phyloP scores from a whole-genome alignment of 2,888 invertebrate genomes.

The Xylota segnis region DNA sequence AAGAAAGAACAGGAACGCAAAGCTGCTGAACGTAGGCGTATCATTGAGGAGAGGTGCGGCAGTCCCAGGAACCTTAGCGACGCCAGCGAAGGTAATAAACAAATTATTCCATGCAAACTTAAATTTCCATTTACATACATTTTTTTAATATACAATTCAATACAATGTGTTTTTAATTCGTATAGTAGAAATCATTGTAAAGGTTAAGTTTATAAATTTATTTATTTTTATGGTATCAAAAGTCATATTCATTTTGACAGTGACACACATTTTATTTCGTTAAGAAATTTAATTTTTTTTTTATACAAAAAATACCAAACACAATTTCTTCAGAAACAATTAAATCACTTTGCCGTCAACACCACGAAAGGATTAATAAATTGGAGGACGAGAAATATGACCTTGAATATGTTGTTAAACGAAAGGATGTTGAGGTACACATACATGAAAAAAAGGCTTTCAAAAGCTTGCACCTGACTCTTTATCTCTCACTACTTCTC shows the following conservation, averaged over 20 bases:
- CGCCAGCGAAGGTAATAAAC: slow-evolving; percentile 94
- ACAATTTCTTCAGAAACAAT: slow-evolving; percentile 88
- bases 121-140: background rate
- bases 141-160: slow-evolving; percentile 44
- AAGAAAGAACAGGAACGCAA: slow-evolving; percentile 99
- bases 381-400: slow-evolving; percentile 99
- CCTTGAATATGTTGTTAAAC: slow-evolving; percentile 98
- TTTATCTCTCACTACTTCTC: slow-evolving; percentile 62
- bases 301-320: slow-evolving; percentile 67
- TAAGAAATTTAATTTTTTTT: slow-evolving; percentile 51
- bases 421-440: slow-evolving; percentile 99
- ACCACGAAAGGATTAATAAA: slow-evolving; percentile 93
- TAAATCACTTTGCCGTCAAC: slow-evolving; percentile 91
- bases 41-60: slow-evolving; percentile 98
- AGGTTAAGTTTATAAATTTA: slow-evolving; percentile 40
- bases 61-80: slow-evolving; percentile 95
- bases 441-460: slow-evolving; percentile 77
- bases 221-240: slow-evolving; percentile 27
- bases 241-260: slow-evolving; percentile 36
- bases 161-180: slow-evolving; percentile 35
- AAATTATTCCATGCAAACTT: slow-evolving; percentile 3
- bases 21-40: slow-evolving; percentile 98
- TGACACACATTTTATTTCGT: slow-evolving; percentile 42
- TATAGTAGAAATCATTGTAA: slow-evolving; percentile 16
- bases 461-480: slow-evolving; percentile 74